Percentiles rank a stretch among this genome's conserved stretches.
Conservation (phyloP, 2,888 invertebrate species). For the Drosophila mimica region DNA sequence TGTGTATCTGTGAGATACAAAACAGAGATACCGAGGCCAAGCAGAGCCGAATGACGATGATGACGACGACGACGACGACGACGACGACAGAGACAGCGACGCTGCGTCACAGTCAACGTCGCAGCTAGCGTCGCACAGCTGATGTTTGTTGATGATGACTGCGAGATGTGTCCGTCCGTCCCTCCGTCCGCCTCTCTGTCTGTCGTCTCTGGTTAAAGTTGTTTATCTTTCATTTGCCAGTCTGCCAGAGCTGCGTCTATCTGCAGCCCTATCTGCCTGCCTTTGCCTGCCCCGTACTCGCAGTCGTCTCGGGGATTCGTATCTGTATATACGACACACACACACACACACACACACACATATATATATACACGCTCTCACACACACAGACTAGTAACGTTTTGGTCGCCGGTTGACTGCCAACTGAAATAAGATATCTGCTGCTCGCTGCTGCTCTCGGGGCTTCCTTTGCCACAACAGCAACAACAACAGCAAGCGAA, state of each 20-base stretch:
- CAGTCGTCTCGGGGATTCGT: slow-evolving; percentile 62
- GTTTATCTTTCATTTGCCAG: slow-evolving; percentile 79
- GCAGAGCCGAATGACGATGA: slow-evolving; percentile 56
- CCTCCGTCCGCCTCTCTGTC: not conserved
- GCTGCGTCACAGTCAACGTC: slow-evolving; percentile 31
- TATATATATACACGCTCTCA: slow-evolving; percentile 14
- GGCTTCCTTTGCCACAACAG: slow-evolving; percentile 60
- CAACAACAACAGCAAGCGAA: slow-evolving; percentile 30
- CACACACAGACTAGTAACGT: slow-evolving; percentile 27
- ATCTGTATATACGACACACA: slow-evolving; percentile 44
- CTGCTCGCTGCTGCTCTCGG: slow-evolving; percentile 45
- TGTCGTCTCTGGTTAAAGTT: slow-evolving; percentile 53
- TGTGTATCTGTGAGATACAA: slow-evolving; percentile 78
- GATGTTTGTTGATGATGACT: slow-evolving; percentile 77
- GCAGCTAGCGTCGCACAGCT: slow-evolving; percentile 62
- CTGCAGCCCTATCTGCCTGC: slow-evolving; percentile 52
- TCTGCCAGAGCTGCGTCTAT: slow-evolving; percentile 70
- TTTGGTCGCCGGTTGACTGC: slow-evolving; percentile 48
- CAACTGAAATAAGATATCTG: slow-evolving; percentile 81
- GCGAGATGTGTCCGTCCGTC: slow-evolving; percentile 27
- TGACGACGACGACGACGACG: slow-evolving; percentile 51
- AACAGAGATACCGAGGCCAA: slow-evolving; percentile 69
- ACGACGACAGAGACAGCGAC: slow-evolving; percentile 14
- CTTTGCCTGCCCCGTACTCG: slow-evolving; percentile 37
- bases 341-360: slow-evolving; percentile 39